phyloP scores from a whole-genome alignment of 2,113 vertebrate genomes.

The Pedionomus torquatus region DNA sequence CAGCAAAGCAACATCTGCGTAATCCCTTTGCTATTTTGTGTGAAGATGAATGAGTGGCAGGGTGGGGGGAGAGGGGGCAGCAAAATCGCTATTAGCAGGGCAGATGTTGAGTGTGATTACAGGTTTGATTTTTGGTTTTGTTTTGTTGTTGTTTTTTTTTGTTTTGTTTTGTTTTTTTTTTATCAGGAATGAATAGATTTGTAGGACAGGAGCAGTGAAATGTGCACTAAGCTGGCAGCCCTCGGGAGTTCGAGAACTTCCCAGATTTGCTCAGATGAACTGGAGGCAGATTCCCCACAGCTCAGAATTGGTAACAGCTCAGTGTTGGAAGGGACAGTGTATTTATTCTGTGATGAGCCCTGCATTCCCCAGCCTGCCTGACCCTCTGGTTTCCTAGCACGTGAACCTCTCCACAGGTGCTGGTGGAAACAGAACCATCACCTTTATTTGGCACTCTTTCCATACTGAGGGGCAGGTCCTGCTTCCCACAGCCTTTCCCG shows the following conservation, averaged over 20 bases:
- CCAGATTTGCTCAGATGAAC: not conserved
- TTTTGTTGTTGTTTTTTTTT: not conserved
- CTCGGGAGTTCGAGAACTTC: not conserved
- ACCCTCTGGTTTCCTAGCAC: not conserved
- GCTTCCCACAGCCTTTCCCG: not conserved
- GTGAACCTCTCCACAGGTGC: not conserved
- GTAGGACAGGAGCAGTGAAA: not conserved
- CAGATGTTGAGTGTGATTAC: not conserved
- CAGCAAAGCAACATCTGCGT: constrained; percentile 47
- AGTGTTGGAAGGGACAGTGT: not conserved
- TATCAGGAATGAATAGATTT: not conserved
- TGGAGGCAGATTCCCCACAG: not conserved
- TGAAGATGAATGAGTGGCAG: constrained; percentile 44
- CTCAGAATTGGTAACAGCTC: not conserved
- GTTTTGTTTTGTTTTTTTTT: not conserved
- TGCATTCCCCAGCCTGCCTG: not conserved
- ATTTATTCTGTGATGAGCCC: not conserved
- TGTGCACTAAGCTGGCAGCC: not conserved
- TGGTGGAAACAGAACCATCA: not conserved
- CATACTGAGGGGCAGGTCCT: not conserved
- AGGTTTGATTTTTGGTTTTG: not conserved
- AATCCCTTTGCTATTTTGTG: constrained; percentile 50
- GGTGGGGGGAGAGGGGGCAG: not conserved
- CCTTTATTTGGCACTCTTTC: not conserved
- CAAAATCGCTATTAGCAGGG: not conserved